phyloP scores from a whole-genome alignment of 1,140 invertebrate species.

The Arctopsyche grandis region DNA sequence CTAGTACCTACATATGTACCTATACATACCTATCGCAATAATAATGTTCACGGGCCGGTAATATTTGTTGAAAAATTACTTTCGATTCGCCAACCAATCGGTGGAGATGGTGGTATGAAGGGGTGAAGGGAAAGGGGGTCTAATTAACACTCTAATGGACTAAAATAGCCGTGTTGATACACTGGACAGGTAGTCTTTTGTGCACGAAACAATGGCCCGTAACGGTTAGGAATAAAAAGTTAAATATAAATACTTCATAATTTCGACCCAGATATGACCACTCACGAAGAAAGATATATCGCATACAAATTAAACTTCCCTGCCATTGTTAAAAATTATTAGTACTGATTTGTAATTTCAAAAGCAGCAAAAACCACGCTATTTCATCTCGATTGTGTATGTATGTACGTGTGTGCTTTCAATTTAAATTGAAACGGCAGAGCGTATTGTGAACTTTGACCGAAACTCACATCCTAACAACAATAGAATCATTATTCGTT shows the following conservation, averaged over 20 bases:
- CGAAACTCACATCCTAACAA: too few relatives aligned
- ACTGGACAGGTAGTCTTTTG: conserved; percentile 19
- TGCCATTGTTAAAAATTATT: neutral
- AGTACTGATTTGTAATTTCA: too few relatives aligned
- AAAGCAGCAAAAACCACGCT: too few relatives aligned
- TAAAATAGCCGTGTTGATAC: conserved; percentile 8
- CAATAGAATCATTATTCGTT: too few relatives aligned
- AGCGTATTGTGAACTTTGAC: too few relatives aligned
- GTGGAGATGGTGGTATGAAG: neutral
- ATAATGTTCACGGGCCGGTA: neutral
- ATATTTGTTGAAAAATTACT: neutral
- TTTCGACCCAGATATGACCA: conserved; percentile 1
- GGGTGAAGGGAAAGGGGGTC: neutral
- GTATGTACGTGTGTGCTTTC: too few relatives aligned
- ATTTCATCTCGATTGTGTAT: too few relatives aligned
- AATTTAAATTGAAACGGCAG: too few relatives aligned
- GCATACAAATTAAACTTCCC: neutral
- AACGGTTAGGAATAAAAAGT: neutral
- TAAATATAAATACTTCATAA: neutral
- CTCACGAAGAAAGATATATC: neutral
- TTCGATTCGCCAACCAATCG: neutral
- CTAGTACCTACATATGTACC: too few relatives aligned
- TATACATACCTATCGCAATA: too few relatives aligned
- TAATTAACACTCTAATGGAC: conserved; percentile 23
- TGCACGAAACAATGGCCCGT: conserved; percentile 3